Evolutionary conservation across 2,888 invertebrate species (phyloP).

Genomic region (Bombylius discolor): DNA sequence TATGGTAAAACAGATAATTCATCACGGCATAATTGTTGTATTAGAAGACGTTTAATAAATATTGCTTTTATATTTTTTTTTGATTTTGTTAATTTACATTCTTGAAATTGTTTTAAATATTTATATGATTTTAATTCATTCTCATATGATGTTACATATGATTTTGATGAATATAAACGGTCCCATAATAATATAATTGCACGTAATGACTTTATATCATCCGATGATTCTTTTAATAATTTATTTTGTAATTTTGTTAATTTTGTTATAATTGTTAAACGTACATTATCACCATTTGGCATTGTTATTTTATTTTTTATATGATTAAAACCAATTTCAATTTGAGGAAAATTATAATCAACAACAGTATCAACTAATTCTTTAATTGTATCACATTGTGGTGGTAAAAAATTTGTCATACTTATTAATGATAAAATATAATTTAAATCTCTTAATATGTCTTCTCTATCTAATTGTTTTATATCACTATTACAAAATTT

Average conservation of each 20-base stretch:
- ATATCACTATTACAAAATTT: slow-evolving; percentile 42
- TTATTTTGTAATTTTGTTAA: slow-evolving; percentile 50
- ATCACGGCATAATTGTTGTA: slow-evolving; percentile 14
- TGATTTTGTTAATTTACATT: slow-evolving; percentile 49
- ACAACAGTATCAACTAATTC: slow-evolving; percentile 10
- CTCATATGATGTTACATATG: slow-evolving; percentile 37
- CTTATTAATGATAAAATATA: slow-evolving; percentile 51
- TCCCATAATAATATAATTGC: slow-evolving; percentile 39
- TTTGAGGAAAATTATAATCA: slow-evolving; percentile 22
- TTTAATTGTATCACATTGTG: slow-evolving; percentile 40
- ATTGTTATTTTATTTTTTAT: slow-evolving; percentile 34
- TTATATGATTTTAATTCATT: slow-evolving; percentile 53
- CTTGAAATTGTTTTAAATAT: slow-evolving; percentile 46
- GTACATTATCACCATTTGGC: slow-evolving; percentile 57
- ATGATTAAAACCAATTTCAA: slow-evolving; percentile 38
- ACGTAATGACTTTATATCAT: slow-evolving; percentile 65
- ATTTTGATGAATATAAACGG: slow-evolving; percentile 10
- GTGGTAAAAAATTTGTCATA: slow-evolving; percentile 52
- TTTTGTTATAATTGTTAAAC: slow-evolving; percentile 46
- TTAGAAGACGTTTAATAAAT: slow-evolving; percentile 46
- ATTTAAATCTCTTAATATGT: slow-evolving; percentile 41
- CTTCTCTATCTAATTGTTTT: slow-evolving; percentile 45
- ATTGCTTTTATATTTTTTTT: slow-evolving; percentile 49
- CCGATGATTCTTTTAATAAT: slow-evolving; percentile 53
- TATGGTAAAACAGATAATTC: slow-evolving; percentile 11